Evolutionary conservation across 2,797 vertebrate genomes (phyloP).

Genomic region (Girardinus metallicus): DNA sequence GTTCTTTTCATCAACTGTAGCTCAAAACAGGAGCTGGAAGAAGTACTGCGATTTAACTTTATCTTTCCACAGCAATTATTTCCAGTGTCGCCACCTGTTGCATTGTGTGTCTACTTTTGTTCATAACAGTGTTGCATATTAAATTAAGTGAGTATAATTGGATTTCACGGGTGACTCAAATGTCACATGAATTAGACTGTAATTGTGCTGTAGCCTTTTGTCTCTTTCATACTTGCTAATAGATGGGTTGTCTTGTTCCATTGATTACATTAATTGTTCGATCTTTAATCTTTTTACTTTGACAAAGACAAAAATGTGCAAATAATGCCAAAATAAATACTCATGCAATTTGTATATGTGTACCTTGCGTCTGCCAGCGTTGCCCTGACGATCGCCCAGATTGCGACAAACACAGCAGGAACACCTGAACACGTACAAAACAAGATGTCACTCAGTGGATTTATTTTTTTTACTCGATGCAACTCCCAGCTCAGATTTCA

Average conservation of each 20-base stretch:
- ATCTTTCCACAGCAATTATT: not conserved
- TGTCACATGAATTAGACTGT: conserved; percentile 33
- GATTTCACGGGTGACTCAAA: conserved; percentile 34
- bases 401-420: conserved; percentile 85
- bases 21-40: not conserved
- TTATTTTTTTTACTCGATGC: not conserved
- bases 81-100: conserved; percentile 6
- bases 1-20: conserved; percentile 4
- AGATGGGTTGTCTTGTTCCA: not conserved
- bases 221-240: not conserved
- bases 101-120: not conserved
- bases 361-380: conserved; percentile 86
- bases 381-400: conserved; percentile 87
- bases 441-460: not conserved
- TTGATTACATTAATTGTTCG: not conserved
- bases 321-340: not conserved
- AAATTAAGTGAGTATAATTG: conserved; percentile 3
- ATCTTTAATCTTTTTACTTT: not conserved
- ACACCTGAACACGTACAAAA: conserved; percentile 82
- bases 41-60: not conserved
- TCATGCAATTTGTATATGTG: conserved; percentile 36
- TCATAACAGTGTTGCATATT: not conserved
- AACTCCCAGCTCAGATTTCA: not conserved
- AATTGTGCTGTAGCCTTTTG: not conserved
- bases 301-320: not conserved